Evolutionary conservation across 2,888 invertebrate species (phyloP), one percentile per base, ranked within the genome.

Genomic region (Parnassius smintheus): DNA sequence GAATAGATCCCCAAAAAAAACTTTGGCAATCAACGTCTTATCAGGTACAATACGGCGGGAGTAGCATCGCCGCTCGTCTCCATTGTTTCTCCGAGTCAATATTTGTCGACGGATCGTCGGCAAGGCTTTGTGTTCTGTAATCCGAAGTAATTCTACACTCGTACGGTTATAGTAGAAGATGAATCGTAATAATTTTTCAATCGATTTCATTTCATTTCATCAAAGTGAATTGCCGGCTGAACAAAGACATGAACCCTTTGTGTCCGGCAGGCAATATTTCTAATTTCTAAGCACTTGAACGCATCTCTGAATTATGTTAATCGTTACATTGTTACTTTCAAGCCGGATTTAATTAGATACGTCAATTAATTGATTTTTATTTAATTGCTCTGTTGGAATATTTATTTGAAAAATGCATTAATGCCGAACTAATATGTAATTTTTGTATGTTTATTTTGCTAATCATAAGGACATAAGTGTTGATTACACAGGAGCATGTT

Each of bases 71-170:
- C 71, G 68, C 74, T 72, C 72, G 68, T 62, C 64, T 68, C 79
- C 82, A 88, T 90, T 88, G 86, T 91, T 90, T 91, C 87, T 87
- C 83, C 82, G 71, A 90, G 89, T 92, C 91, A 92, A 92, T 92
- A 92, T 92, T 92, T 91, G 90, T 85, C 85, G 78, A 81, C 76
- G 76, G 78, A 72, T 80, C 72, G 85, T 82, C 88, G 91, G 90
- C 86, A 65, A 70, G 77, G 70, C 88, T 89, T 91, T 91, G 86
- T 85, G 75, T 71, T 77, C 70, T 67, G 73, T 86, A 88, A 89
- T 88, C 84, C 86, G 79, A 77, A 80, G 81, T 80, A 84, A 83
- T 81, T 82, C 83, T 82, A 85, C 80, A 78, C 76, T 81, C 79
- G 74, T 78, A 77, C 78, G 78, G 78, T 82, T 81, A 77, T 75